Evolutionary conservation across 2,113 vertebrate species (phyloP), one percentile per base, ranked within the genome.

Genomic region (Odobenus rosmarus): DNA sequence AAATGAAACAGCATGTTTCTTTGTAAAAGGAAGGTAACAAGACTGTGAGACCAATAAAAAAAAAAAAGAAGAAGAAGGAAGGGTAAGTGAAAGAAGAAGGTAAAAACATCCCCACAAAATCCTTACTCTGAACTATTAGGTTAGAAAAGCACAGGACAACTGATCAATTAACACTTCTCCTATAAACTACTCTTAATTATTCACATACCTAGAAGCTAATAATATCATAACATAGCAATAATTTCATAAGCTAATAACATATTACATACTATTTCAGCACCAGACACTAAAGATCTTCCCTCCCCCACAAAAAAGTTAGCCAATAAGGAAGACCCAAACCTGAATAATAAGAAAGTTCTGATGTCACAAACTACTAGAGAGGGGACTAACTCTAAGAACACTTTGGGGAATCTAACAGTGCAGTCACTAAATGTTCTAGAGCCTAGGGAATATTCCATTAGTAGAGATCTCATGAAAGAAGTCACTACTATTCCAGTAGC

Each of bases 11-110:
- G 11, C 49, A 39, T 39, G 51, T 93, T 69, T 96, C 46, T 93
- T 80, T 94, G 31, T 84, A 84, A 95, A 96, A 97, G n/a, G 19
- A 36, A 85, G 55, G 13, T 81, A 88, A 55, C 16, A 87, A 72
- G 36, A 94, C 83, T 79, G 13, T 90, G 53, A 71, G n/a, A 46
- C 33, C 62, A 64, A 64, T 64, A 42, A 71, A 71, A 33, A 39
- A 42, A 71, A 72, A 69, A 71, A 14, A 71, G 26, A 39, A 46
- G 46, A 55, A 80, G 2, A 46, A 53, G 46, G 24, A 53, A 46
- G 67, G 36, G 18, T n/a, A 55, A 84, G 42, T 77, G 23, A 85
- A 79, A 93, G 18, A 7, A 28, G 83, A 49, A 88, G 24, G 31
- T n/a, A 28, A 82, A 55, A 84, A 36, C 33, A 90, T 3, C 7